Evolutionary conservation across 2,113 vertebrate species (phyloP).

Genomic region (Microtus pennsylvanicus): DNA sequence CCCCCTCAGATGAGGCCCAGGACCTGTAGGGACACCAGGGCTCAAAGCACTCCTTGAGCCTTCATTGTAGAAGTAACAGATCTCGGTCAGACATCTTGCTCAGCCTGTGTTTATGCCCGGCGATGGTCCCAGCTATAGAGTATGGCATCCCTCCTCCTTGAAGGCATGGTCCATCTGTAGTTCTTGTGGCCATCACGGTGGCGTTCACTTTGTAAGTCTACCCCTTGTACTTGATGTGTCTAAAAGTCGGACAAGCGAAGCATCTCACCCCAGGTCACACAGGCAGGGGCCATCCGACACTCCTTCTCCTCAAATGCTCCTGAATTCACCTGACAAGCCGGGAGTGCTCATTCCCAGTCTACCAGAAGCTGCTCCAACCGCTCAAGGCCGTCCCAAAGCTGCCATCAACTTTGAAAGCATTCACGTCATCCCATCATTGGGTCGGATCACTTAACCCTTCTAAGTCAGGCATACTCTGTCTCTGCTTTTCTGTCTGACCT

Average conservation of each 20-base stretch:
- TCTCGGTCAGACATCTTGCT: accelerated
- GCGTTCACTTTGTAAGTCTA: neutral
- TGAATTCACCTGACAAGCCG: accelerated
- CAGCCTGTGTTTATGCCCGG: accelerated
- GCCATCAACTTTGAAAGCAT: accelerated
- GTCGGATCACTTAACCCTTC: neutral
- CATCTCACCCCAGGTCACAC: neutral
- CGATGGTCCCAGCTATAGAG: neutral
- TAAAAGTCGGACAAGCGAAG: neutral
- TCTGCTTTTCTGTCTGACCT: neutral
- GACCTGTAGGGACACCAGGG: neutral
- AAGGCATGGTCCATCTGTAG: no score
- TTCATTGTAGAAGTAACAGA: neutral
- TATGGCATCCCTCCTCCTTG: neutral
- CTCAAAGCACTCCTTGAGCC: neutral
- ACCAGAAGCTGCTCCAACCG: accelerated
- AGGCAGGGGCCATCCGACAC: accelerated
- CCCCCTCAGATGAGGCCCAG: neutral
- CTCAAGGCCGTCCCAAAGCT: neutral
- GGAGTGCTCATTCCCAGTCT: accelerated
- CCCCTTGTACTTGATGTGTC: neutral
- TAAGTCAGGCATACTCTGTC: accelerated
- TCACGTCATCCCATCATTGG: accelerated
- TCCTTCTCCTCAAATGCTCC: no score
- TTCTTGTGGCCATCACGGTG: accelerated